Evolutionary conservation across 2,113 vertebrate species (phyloP), one percentile per base, ranked within the genome.

Genomic region (Alosa alosa): DNA sequence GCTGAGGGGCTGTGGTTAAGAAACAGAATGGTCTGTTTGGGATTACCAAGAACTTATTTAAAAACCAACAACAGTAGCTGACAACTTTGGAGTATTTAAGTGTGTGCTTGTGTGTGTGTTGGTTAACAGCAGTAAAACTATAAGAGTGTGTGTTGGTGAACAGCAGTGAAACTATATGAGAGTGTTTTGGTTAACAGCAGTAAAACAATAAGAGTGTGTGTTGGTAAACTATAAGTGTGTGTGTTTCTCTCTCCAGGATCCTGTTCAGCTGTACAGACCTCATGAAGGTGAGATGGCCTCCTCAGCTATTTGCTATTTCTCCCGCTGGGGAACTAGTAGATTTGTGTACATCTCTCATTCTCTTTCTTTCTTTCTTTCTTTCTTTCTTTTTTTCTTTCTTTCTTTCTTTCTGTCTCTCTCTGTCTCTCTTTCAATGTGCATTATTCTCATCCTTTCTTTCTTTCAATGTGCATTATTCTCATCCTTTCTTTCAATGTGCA

Each of bases 191-290:
- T 22, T 55, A 2, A 1, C 11, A 20, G 1, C 52, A 55, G 52
- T 20, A 2, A 20, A 57, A 22, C 55, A 6, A 17, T 60, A 22
- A 60, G 4, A 55, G 31, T 31, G 31, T 31, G 31, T 31, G 31
- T 31, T 31, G 0, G 31, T 31, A 31, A 31, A 31, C 31, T 31
- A 31, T 31, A 31, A 31, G 31, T 31, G 36, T 75, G n/a, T 86
- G 45, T 4, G 2, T 83, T 17, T 86, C n/a, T 88, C 18, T 89
- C 88, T 13, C 49, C 81, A 99, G 98, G 92, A 99, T 99, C 91
- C 94, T 99, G 47, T 93, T 95, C 90, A 97, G 96, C 88, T 99
- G 98, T 93, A 99, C 98, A 0, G 97, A 97, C 84, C 94, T 99
- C 7, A 99, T 99, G 98, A 98, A 99, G 97, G 98, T 99, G 93